A percentile compares a stretch with the other conserved stretches of the same genome.
phyloP scores from a whole-genome alignment of 2,888 invertebrate species.

The Coelinius sp. region DNA sequence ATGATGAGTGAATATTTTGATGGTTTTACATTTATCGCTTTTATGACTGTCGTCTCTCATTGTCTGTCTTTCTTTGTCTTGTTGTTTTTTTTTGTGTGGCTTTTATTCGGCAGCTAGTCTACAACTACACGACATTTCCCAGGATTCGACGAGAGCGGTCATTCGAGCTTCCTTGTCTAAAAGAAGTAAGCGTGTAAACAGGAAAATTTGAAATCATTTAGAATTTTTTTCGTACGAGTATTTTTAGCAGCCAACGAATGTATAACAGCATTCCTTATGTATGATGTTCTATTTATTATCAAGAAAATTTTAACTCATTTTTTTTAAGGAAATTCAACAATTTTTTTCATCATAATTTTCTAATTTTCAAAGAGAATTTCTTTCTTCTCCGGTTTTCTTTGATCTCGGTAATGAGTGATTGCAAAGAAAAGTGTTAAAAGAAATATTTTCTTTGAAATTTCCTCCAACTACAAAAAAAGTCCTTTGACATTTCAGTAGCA shows the following conservation, averaged over 20 bases:
- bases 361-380: too few species aligned
- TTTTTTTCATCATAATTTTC: too few species aligned
- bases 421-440: too few species aligned
- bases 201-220: constrained; percentile 34
- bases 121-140: constrained; percentile 81
- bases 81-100: constrained; percentile 32
- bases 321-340: too few species aligned
- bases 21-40: constrained; percentile 12
- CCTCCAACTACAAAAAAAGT: too few species aligned
- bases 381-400: too few species aligned
- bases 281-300: too few species aligned
- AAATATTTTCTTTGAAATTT: too few species aligned
- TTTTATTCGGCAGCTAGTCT: constrained; percentile 75
- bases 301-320: too few species aligned
- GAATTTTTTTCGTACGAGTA: not conserved
- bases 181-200: constrained; percentile 79
- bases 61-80: constrained; percentile 22
- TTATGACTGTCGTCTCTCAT: constrained; percentile 28
- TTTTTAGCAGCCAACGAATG: not conserved
- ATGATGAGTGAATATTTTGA: not conserved
- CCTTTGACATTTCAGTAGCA: too few species aligned
- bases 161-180: constrained; percentile 82
- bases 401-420: too few species aligned
- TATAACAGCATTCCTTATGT: not conserved
- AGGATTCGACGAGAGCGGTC: constrained; percentile 84